Evolutionary conservation across 2,888 invertebrate genomes (phyloP).

Genomic region (Balanococcus diminutus): DNA sequence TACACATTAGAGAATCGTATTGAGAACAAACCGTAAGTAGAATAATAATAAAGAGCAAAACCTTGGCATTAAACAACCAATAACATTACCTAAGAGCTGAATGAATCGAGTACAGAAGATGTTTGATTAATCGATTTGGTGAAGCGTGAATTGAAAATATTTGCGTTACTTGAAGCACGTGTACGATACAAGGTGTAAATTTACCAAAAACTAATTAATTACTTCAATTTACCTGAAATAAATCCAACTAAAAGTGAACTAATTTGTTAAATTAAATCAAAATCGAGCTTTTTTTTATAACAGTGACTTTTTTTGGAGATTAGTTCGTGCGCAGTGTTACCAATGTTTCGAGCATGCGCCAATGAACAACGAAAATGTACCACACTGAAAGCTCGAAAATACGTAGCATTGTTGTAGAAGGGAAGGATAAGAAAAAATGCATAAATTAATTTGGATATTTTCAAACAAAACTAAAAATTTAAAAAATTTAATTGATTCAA

Average conservation of each 20-base stretch:
- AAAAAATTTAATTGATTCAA: too few relatives aligned
- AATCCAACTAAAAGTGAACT: slow-evolving; percentile 31
- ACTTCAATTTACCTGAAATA: slow-evolving; percentile 4
- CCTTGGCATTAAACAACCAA: slow-evolving; percentile 26
- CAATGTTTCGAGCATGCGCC: neutral
- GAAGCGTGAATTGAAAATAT: neutral
- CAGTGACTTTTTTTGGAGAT: slow-evolving; percentile 8
- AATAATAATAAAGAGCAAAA: slow-evolving; percentile 1
- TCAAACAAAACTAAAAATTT: too few relatives aligned
- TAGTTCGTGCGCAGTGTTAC: neutral
- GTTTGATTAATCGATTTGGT: neutral
- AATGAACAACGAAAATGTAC: too few relatives aligned
- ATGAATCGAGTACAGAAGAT: neutral
- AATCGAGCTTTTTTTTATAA: slow-evolving; percentile 2
- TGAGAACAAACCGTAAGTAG: neutral
- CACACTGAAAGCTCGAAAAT: too few relatives aligned
- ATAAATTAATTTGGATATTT: too few relatives aligned
- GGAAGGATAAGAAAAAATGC: too few relatives aligned
- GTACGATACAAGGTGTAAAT: neutral
- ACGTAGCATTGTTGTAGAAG: too few relatives aligned
- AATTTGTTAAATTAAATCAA: slow-evolving; percentile 1
- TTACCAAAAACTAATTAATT: neutral
- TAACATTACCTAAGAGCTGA: slow-evolving; percentile 28
- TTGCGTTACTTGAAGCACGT: neutral
- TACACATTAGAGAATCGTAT: neutral